Conservation (phyloP, 1,140 invertebrate species). For the Kradibia gibbosae region DNA sequence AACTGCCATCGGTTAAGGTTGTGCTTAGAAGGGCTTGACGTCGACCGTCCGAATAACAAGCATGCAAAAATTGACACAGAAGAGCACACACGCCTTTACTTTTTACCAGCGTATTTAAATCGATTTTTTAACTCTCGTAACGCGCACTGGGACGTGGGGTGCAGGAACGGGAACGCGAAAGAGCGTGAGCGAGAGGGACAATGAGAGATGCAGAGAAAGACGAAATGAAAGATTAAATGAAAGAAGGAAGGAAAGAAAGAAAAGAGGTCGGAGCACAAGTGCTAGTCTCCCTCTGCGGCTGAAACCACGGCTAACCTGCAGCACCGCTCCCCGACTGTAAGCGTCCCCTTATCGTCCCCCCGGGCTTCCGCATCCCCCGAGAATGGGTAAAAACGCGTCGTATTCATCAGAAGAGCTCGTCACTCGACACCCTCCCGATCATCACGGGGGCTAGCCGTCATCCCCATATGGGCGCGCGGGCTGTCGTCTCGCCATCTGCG, state of each 20-base stretch:
- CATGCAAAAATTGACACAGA: background rate
- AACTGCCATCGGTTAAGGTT: background rate
- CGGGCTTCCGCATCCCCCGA: conserved; percentile 4
- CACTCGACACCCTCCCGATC: conserved; percentile 35
- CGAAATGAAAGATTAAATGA: too few species aligned
- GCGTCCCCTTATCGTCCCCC: background rate
- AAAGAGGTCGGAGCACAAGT: conserved; percentile 2
- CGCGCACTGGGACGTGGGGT: background rate
- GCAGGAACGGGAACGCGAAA: too few species aligned
- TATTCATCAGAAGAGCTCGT: background rate
- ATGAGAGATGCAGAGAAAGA: too few species aligned
- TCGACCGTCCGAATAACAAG: background rate
- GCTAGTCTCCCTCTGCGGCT: background rate
- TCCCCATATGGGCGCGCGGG: conserved; percentile 22
- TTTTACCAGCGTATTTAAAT: background rate
- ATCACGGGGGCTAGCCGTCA: conserved; percentile 25
- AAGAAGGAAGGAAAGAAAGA: too few species aligned
- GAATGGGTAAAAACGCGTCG: conserved; percentile 8
- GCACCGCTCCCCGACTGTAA: background rate
- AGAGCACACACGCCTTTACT: background rate
- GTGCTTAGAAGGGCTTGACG: background rate
- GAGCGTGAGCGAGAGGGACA: background rate
- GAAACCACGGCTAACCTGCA: conserved; percentile 18
- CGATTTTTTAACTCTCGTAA: conserved; percentile 21
- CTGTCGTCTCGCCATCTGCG: conserved; percentile 19